Conservation (phyloP, 2,888 invertebrate genomes). For the Folsomia candida region DNA sequence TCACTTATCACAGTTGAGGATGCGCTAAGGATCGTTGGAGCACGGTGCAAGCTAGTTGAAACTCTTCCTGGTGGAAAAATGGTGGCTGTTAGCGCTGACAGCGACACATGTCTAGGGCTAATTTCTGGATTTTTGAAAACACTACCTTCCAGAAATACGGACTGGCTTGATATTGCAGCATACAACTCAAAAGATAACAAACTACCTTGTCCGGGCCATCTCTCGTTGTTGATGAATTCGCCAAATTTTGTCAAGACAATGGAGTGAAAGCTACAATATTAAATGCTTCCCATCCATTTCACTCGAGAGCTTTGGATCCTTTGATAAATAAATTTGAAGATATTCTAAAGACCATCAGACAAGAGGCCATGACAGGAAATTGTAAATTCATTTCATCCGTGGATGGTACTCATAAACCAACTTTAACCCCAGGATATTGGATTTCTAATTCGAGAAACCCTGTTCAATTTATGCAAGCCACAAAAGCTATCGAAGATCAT, state of each 20-base stretch:
- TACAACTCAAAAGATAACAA: slow-evolving; percentile 21
- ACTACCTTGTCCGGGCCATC: too few species aligned
- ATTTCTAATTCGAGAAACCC: slow-evolving; percentile 20
- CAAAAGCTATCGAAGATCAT: not conserved
- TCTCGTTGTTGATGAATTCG: too few species aligned
- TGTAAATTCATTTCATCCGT: slow-evolving; percentile 16
- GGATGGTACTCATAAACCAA: not conserved
- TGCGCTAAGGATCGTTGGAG: too few species aligned
- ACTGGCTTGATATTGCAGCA: slow-evolving; percentile 20
- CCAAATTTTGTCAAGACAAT: too few species aligned
- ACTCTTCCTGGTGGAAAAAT: slow-evolving; percentile 12
- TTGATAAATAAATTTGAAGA: too few species aligned
- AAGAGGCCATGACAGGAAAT: not conserved
- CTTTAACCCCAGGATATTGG: slow-evolving; percentile 21
- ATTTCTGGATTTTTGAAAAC: not conserved
- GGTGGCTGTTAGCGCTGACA: slow-evolving; percentile 11
- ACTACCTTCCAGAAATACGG: not conserved
- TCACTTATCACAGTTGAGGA: slow-evolving; percentile 17
- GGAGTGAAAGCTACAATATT: too few species aligned
- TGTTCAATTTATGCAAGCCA: slow-evolving; percentile 25
- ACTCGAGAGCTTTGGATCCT: too few species aligned
- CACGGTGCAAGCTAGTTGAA: slow-evolving; percentile 14
- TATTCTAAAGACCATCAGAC: not conserved
- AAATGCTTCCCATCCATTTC: too few species aligned
- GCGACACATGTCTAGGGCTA: too few species aligned